phyloP scores from a whole-genome alignment of 1,140 invertebrate genomes.

The Magallana ariakensis region DNA sequence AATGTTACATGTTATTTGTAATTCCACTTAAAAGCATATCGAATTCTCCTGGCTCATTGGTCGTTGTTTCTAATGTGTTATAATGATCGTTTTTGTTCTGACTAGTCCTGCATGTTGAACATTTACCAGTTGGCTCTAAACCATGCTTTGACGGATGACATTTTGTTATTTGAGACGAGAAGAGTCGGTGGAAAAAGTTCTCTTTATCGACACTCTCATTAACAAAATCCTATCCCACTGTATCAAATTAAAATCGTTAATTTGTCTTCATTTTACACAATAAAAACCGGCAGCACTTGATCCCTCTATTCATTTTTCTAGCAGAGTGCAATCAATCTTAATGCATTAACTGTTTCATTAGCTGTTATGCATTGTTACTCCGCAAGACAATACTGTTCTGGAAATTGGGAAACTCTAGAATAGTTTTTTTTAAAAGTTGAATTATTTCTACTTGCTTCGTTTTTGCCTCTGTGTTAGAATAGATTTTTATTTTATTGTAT shows the following conservation, averaged over 20 bases:
- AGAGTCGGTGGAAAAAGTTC: conserved; percentile 23
- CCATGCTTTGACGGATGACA: conserved; percentile 15
- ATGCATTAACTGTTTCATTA: conserved; percentile 5
- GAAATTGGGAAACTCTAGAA: too few relatives aligned
- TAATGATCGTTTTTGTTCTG: conserved; percentile 12
- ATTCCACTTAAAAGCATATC: conserved; percentile 37
- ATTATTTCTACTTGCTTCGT: too few relatives aligned
- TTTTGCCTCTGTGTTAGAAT: too few relatives aligned
- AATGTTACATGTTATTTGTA: conserved; percentile 15
- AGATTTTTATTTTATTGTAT: too few relatives aligned
- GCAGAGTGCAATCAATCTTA: conserved; percentile 14
- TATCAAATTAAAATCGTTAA: conserved; percentile 39
- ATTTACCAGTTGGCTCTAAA: neutral
- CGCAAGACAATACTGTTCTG: neutral
- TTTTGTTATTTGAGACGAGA: conserved; percentile 27
- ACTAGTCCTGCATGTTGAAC: neutral
- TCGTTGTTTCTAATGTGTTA: conserved; percentile 30
- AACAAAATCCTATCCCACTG: conserved; percentile 31
- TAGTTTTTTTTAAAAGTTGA: too few relatives aligned
- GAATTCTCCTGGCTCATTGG: neutral
- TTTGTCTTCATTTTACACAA: conserved; percentile 38
- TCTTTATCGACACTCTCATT: conserved; percentile 20
- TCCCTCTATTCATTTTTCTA: conserved; percentile 28
- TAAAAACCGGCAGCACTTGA: conserved; percentile 33
- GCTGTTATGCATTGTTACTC: neutral